Evolutionary conservation across 2,113 vertebrate species (phyloP).

Genomic region (Colistium nudipinnis): DNA sequence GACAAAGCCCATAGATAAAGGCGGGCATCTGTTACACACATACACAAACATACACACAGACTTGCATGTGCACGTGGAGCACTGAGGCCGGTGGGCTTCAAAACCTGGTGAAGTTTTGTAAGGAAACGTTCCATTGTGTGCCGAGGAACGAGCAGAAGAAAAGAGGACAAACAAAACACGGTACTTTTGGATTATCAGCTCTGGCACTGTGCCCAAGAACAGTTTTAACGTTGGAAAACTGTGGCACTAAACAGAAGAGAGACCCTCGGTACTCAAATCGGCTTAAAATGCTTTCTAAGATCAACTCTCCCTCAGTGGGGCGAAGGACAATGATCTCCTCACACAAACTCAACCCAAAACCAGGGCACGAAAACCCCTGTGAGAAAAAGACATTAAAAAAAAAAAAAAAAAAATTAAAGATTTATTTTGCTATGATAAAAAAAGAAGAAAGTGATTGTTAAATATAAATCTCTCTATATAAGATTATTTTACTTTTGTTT

Average conservation of each 20-base stretch:
- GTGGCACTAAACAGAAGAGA: slow-evolving; percentile 43
- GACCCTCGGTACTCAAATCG: slow-evolving; percentile 29
- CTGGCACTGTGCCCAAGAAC: slow-evolving; percentile 42
- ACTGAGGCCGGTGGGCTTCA: slow-evolving; percentile 46
- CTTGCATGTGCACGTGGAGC: slow-evolving; percentile 28
- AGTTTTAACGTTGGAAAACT: slow-evolving; percentile 35
- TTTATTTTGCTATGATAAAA: slow-evolving; percentile 85
- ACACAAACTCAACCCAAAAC: slow-evolving; percentile 50
- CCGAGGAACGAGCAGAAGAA: slow-evolving; percentile 14
- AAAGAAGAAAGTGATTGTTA: slow-evolving; percentile 80
- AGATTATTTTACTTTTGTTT: slow-evolving; percentile 84
- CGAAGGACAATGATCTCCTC: slow-evolving; percentile 55
- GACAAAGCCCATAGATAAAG: slow-evolving; percentile 22
- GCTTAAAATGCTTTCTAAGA: slow-evolving; percentile 31
- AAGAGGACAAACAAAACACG: slow-evolving; percentile 23
- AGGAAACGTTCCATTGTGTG: slow-evolving; percentile 11
- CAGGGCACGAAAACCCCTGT: slow-evolving; percentile 52
- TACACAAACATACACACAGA: slow-evolving; percentile 18
- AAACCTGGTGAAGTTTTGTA: slow-evolving; percentile 14
- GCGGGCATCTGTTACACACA: slow-evolving; percentile 43
- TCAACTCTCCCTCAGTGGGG: slow-evolving; percentile 12
- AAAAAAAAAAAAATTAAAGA: slow-evolving; percentile 74
- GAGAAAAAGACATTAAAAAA: slow-evolving; percentile 64
- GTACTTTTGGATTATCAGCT: slow-evolving; percentile 50
- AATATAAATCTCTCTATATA: slow-evolving; percentile 87